Percentiles rank a stretch among this genome's conserved stretches.
These are phyloP conservation scores for Ameiurus melas DNA, from an alignment of 2,113 vertebrate genomes.

Conservation along the genomic window DNA sequence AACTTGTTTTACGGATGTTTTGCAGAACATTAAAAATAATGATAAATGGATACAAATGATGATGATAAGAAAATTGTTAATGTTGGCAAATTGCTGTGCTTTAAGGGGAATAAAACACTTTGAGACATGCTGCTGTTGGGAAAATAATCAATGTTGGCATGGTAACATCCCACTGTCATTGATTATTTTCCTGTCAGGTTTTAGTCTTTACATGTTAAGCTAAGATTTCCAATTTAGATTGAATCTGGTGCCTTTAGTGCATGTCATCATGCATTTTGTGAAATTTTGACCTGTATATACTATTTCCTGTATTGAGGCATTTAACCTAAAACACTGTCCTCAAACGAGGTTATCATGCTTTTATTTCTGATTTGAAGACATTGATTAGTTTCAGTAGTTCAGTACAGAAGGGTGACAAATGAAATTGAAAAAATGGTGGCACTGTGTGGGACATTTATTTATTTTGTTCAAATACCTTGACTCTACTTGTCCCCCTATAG, in stretches of 20 bases:
- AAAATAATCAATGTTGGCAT: neutral
- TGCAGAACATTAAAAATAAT: neutral
- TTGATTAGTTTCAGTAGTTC: neutral
- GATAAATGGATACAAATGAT: neutral
- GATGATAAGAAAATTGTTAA: neutral
- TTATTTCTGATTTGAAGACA: neutral
- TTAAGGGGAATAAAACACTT: neutral
- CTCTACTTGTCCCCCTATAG: neutral
- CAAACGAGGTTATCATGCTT: neutral
- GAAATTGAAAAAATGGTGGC: too few species aligned
- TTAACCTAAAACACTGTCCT: neutral
- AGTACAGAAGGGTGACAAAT: too few species aligned
- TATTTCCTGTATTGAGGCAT: neutral
- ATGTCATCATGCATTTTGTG: neutral
- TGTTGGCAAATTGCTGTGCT: neutral
- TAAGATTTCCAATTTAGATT: neutral
- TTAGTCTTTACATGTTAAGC: neutral
- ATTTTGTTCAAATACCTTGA: neutral
- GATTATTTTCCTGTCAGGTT: neutral
- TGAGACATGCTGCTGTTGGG: neutral
- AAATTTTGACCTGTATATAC: too few species aligned
- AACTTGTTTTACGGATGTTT: neutral
- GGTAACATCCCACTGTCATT: neutral
- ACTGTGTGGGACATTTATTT: neutral
- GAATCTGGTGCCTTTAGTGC: neutral